Percentiles rank a stretch among this genome's conserved stretches.
Evolutionary conservation across 2,113 vertebrate genomes (phyloP).

Genomic region (Glaucidium brasilianum): DNA sequence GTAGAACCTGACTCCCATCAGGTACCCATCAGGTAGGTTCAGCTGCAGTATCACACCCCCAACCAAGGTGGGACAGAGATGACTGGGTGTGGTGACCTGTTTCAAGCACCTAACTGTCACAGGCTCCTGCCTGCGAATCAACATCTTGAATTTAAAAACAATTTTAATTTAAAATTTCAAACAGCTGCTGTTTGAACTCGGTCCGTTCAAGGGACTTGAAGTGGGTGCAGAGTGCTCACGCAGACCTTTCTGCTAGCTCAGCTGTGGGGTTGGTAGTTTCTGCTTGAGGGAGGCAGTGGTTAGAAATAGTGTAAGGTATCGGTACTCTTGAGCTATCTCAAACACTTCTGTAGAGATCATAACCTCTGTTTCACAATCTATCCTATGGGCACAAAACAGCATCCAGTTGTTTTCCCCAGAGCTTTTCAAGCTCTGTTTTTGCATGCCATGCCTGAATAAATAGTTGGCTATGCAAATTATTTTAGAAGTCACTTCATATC

Average conservation of each 20-base stretch:
- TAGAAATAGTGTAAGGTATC: background rate
- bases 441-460: background rate
- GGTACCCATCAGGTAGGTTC: background rate
- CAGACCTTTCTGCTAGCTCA: background rate
- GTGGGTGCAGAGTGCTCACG: background rate
- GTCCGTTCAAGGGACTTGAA: background rate
- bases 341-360: background rate
- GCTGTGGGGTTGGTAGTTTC: background rate
- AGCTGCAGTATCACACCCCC: background rate
- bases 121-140: background rate
- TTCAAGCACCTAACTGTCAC: background rate
- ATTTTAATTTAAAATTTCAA: too few relatives aligned
- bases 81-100: background rate
- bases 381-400: background rate
- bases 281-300: background rate
- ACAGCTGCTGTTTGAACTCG: background rate
- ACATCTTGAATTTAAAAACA: background rate
- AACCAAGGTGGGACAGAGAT: background rate
- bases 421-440: background rate
- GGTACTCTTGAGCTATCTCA: background rate
- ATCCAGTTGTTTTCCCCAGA: background rate
- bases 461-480: background rate
- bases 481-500: background rate
- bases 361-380: background rate
- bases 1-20: background rate